Base-by-base conservation (phyloP, 2,113 vertebrate genomes). In the Tauraco erythrolophus region DNA sequence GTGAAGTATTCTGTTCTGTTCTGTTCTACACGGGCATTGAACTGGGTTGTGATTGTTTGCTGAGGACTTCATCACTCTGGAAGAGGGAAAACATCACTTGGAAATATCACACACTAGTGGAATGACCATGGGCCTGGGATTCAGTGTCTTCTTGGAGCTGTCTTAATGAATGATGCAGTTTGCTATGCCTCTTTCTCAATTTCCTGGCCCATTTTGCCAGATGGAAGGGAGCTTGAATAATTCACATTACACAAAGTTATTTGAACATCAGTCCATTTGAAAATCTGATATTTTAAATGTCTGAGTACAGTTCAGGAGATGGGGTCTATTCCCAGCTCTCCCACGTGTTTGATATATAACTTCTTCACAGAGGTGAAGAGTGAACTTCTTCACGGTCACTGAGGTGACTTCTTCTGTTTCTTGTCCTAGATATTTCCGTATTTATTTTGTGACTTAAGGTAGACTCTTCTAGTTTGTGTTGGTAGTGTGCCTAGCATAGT, bases 191-290 rank as follows among this genome's bases (percentile, higher is more conserved):
- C 53, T 30, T 31, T 28, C 51, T 50, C 35, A 4, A 0, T 39
- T 43, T 62, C 25, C 30, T 3, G 24, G 7, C 41, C 53, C 33
- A 2, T 2, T 0, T 39, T 78, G 11, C 51, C 71, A 33, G 69
- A 2, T n/a, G 75, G 30, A 35, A 43, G 24, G 19, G 45, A 3
- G 0, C 22, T 16, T 25, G 19, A 24, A 41, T 48, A 58, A 80
- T n/a, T 71, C 37, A 8, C 43, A 1, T 66, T 14, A 11, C 8
- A 19, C 23, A 0, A n/a, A 71, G 18, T 31, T n/a, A 18, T 43
- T 48, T 53, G 51, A 24, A 65, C 28, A 17, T 8, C 33, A 1
- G 7, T 13, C 19, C 39, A 1, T 33, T 33, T 53, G 74, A 30
- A 72, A 83, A 84, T 18, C 45, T n/a, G 16, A 3, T 37, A 69